Conservation (phyloP, 2,113 vertebrate species). For the Balaeniceps rex region DNA sequence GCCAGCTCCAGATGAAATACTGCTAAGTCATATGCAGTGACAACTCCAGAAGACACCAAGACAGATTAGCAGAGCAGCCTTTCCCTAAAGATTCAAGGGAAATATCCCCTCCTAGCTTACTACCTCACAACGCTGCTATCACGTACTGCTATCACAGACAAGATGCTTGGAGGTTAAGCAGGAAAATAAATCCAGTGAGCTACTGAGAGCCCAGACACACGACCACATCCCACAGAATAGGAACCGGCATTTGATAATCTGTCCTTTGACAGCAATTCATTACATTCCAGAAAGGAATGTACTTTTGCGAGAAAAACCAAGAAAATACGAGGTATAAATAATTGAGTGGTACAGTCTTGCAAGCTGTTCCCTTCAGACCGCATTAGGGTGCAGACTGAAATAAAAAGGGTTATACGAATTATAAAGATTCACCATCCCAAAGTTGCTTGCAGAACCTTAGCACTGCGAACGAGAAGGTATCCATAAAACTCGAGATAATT, state of each 20-base stretch:
- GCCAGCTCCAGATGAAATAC: neutral
- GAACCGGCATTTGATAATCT: neutral
- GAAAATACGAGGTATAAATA: neutral
- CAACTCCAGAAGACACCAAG: neutral
- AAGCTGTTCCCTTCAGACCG: neutral
- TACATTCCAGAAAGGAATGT: neutral
- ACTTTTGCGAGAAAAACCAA: neutral
- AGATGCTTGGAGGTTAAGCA: neutral
- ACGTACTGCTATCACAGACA: fast-evolving
- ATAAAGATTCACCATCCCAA: neutral
- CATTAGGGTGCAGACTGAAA: neutral
- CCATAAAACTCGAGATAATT: neutral
- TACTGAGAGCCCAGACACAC: neutral
- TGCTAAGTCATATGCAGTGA: neutral
- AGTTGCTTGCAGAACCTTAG: neutral
- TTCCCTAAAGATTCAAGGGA: neutral
- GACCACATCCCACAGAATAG: neutral
- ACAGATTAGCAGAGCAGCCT: neutral
- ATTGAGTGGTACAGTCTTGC: neutral
- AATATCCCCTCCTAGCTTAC: neutral
- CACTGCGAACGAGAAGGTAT: fast-evolving
- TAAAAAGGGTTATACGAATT: neutral
- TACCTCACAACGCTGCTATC: neutral
- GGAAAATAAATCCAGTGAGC: neutral
- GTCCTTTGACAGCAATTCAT: neutral